These are phyloP conservation scores for Lasiommata megera DNA, from an alignment of 2,888 invertebrate species.

Conservation along the genomic window DNA sequence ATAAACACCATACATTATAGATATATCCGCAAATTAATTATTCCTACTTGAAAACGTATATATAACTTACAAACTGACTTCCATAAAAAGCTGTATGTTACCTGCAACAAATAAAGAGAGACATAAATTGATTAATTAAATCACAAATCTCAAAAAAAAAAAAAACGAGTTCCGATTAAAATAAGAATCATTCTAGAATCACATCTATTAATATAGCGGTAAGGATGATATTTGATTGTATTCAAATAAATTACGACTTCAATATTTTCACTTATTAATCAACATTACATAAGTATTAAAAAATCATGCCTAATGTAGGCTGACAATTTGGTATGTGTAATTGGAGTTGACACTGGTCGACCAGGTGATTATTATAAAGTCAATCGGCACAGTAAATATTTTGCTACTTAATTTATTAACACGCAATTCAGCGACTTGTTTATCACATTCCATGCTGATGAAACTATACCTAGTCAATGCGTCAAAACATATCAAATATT, in stretches of 20 bases:
- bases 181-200: conserved; percentile 7
- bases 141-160: conserved; percentile 4
- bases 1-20: too few relatives aligned
- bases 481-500: too few relatives aligned
- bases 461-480: too few relatives aligned
- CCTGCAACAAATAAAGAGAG: conserved; percentile 26
- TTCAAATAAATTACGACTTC: background rate
- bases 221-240: conserved; percentile 14
- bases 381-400: background rate
- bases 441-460: background rate
- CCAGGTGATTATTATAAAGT: background rate
- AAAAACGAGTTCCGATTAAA: conserved; percentile 14
- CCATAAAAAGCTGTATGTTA: conserved; percentile 16
- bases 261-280: conserved; percentile 26
- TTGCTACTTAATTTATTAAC: conserved; percentile 1
- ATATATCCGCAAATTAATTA: too few relatives aligned
- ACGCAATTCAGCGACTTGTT: background rate
- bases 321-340: conserved; percentile 31
- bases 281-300: conserved; percentile 28
- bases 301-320: conserved; percentile 29
- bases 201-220: background rate
- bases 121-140: conserved; percentile 21
- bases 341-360: conserved; percentile 7
- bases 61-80: background rate
- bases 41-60: background rate